Base-by-base conservation (phyloP, 2,888 invertebrate genomes). In the Teleiodes luculella region DNA sequence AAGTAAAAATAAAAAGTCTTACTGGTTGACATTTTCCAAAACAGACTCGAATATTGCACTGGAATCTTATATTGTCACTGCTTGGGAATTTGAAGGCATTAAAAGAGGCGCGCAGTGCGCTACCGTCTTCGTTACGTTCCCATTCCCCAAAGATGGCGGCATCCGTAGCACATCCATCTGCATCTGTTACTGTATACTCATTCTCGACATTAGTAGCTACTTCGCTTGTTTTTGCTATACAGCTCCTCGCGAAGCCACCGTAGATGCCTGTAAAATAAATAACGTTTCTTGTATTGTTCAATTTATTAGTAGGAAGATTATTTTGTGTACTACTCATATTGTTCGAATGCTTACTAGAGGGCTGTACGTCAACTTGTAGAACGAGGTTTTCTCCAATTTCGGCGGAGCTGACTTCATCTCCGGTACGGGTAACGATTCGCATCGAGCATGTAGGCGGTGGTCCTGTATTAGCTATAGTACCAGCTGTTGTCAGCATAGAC, bases 71-170 rank as follows among this genome's bases (percentile, higher is more conserved):
- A 73, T 96, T 97, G 73, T 97, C 97, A 72, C 97, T 97, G 68
- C 95, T 96, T 0, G 97, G 97, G 93, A 97, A 98, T 77, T 97
- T 97, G 81, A 97, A 97, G 2, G 97, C 97, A 77, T 97, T 97
- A 83, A 98, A 97, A 67, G 95, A 94, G 60, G 97, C 97, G 74
- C 95, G 90, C 52, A 98, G 85, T 16, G 96, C 94, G 76, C 96
- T 96, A 50, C 95, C 94, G 58, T 96, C 96, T 16, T 94, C 92
- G 74, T 95, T 95, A 71, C 96, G 95, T 65, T 96, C 95, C 97
- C 97, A 97, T 77, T 97, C 97, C 36, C 96, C 97, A 72, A 97
- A 97, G 73, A 97, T 97, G 37, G 94, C 94, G 20, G 96, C 95
- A 85, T 97, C 97, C 0, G 96, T 97, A 37, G 97, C 97, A 76